phyloP scores from a whole-genome alignment of 2,113 vertebrate genomes.

The Seriola rivoliana region DNA sequence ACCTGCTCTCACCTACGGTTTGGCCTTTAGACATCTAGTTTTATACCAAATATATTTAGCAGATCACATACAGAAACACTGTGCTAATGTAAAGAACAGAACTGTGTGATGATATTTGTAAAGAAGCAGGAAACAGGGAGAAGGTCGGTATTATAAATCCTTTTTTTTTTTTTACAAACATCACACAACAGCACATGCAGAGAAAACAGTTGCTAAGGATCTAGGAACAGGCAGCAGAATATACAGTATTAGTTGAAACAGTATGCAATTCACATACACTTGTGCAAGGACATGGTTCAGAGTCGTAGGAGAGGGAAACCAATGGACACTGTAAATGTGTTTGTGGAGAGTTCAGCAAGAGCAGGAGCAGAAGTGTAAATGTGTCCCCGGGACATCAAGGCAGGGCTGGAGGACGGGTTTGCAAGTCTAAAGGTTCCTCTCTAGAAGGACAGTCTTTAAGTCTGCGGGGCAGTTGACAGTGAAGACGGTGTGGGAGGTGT shows the following conservation, averaged over 20 bases:
- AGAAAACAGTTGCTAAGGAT: conserved; percentile 5
- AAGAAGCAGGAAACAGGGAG: not conserved
- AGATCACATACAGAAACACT: not conserved
- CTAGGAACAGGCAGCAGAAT: conserved; percentile 3
- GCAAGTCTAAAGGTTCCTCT: conserved; percentile 66
- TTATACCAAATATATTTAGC: not conserved
- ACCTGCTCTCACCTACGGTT: not conserved
- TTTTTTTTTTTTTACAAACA: conserved; percentile 7
- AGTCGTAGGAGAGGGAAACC: conserved; percentile 16
- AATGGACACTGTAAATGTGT: conserved; percentile 8
- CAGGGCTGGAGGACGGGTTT: not conserved
- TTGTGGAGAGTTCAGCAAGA: not conserved
- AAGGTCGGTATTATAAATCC: not conserved
- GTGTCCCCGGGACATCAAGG: not conserved
- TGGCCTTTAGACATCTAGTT: not conserved
- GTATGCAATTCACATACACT: not conserved
- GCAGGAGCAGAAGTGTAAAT: not conserved
- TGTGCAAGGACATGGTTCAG: conserved; percentile 5
- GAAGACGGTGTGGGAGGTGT: conserved; percentile 79
- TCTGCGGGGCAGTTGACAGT: conserved; percentile 81
- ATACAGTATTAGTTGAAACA: conserved; percentile 1
- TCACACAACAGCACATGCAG: conserved; percentile 43
- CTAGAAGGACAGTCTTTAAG: conserved; percentile 79
- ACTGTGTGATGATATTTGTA: not conserved
- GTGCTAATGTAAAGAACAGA: not conserved